Conservation (phyloP, 2,797 vertebrate species). For the Artibeus jamaicensis region DNA sequence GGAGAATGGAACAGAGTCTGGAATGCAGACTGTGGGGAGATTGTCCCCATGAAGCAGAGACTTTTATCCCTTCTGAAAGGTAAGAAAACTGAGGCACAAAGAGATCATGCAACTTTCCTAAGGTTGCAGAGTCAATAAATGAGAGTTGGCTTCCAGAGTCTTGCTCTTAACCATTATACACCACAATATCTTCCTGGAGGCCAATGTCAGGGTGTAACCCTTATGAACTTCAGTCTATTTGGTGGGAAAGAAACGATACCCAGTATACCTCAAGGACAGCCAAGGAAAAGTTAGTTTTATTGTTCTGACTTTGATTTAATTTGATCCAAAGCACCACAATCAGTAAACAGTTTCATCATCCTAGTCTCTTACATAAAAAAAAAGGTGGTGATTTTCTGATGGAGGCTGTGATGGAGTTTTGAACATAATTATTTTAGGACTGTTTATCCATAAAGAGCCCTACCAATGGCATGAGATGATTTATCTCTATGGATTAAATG, state of each 20-base stretch:
- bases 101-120: background rate
- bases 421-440: constrained; percentile 70
- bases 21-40: background rate
- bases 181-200: background rate
- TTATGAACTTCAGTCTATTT: background rate
- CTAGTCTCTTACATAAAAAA: background rate
- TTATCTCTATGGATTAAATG: constrained; percentile 80
- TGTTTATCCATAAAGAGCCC: constrained; percentile 73
- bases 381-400: constrained; percentile 17
- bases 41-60: background rate
- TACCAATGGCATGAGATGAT: constrained; percentile 62
- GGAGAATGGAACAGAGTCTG: no score
- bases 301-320: constrained; percentile 57
- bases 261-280: background rate
- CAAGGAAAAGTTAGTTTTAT: background rate
- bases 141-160: background rate
- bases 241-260: background rate
- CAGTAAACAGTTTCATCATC: constrained; percentile 49
- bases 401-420: constrained; percentile 56
- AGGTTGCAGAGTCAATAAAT: background rate
- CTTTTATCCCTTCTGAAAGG: background rate
- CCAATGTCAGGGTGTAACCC: background rate
- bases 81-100: background rate
- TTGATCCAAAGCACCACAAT: background rate
- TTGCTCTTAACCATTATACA: background rate